Percentiles rank a stretch among this genome's conserved stretches.
Evolutionary conservation across 1,140 invertebrate genomes (phyloP).

Genomic region (Uloborus diversus): DNA sequence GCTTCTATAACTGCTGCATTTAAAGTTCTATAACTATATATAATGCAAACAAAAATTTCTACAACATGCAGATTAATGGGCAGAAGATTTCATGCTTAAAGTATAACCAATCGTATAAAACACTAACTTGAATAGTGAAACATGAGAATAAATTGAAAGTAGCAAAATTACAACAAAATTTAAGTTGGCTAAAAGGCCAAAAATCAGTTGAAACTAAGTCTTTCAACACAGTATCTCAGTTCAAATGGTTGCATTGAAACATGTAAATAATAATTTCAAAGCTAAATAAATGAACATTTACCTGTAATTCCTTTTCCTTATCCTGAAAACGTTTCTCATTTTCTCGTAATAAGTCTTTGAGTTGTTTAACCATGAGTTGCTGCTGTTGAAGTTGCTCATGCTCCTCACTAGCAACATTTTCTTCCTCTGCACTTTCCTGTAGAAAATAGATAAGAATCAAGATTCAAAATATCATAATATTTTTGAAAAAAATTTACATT

Average conservation of each 20-base stretch:
- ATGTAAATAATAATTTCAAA: not conserved
- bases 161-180: not conserved
- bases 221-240: no score
- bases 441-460: not conserved
- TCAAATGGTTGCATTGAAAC: no score
- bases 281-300: slow-evolving; percentile 3
- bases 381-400: slow-evolving; percentile 64
- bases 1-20: no score
- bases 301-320: slow-evolving; percentile 63
- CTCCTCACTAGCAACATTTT: not conserved
- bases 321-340: slow-evolving; percentile 62
- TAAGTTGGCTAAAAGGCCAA: no score
- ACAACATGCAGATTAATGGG: no score
- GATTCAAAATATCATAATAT: slow-evolving; percentile 1
- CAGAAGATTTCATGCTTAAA: no score
- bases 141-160: slow-evolving; percentile 2
- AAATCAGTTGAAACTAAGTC: no score
- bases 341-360: slow-evolving; percentile 65
- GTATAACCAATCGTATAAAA: no score
- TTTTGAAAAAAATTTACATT: not conserved
- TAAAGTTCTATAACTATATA: no score
- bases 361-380: slow-evolving; percentile 64
- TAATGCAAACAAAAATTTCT: no score
- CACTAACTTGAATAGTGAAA: no score
- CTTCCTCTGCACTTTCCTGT: slow-evolving; percentile 15